phyloP scores from a whole-genome alignment of 1,140 invertebrate genomes.

The Micrasema minimum region DNA sequence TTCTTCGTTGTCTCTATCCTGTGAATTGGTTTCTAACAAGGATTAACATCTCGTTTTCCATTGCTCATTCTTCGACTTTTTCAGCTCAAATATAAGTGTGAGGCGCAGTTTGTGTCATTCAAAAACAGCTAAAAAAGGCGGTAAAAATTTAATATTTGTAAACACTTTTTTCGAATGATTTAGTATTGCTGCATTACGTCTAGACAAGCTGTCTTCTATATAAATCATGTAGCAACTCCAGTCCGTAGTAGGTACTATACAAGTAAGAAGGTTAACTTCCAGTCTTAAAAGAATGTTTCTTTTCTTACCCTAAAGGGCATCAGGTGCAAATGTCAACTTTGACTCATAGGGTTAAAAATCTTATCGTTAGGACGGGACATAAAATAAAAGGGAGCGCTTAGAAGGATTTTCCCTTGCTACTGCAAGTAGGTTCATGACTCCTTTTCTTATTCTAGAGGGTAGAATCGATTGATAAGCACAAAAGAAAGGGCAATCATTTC shows the following conservation, averaged over 20 bases:
- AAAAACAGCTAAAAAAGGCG: no score
- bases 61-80: no score
- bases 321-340: conserved; percentile 54
- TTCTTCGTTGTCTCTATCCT: no score
- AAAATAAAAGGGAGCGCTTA: conserved; percentile 48
- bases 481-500: conserved; percentile 41
- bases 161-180: conserved; percentile 44
- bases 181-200: conserved; percentile 47
- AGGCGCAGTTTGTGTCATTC: no score
- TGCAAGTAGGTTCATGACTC: conserved; percentile 36
- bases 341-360: conserved; percentile 54
- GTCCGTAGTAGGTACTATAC: conserved; percentile 29
- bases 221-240: conserved; percentile 47
- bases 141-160: conserved; percentile 17
- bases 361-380: conserved; percentile 52
- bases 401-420: conserved; percentile 48
- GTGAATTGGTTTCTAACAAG: no score
- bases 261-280: conserved; percentile 38
- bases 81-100: no score
- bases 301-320: conserved; percentile 51
- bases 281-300: conserved; percentile 40
- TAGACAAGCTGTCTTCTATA: conserved; percentile 50
- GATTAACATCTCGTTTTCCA: no score
- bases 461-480: conserved; percentile 50
- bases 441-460: conserved; percentile 46